A percentile compares a stretch with the other conserved stretches of the same genome.
These are phyloP conservation scores for Trachurus trachurus DNA, from an alignment of 2,797 vertebrate genomes.

Conservation along the genomic window DNA sequence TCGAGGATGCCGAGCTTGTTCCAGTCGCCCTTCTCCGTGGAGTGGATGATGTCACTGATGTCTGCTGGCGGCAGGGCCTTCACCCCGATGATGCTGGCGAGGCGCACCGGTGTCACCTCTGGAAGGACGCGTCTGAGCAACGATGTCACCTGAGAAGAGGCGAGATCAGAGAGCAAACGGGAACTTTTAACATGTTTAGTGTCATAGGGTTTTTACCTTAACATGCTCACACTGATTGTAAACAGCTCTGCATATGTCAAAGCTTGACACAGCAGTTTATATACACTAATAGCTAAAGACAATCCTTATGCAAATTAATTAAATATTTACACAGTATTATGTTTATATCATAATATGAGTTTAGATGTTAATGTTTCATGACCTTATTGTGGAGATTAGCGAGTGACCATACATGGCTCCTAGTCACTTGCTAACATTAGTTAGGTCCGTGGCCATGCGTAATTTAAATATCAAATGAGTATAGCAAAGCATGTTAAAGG, in stretches of 20 bases:
- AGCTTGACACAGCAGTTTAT: neutral
- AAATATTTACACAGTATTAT: no score
- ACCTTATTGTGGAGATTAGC: no score
- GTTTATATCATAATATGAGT: no score
- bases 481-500: neutral
- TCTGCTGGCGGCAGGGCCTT: slow-evolving; percentile 97
- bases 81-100: slow-evolving; percentile 98
- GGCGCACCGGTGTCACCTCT: slow-evolving; percentile 95
- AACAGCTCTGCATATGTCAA: neutral
- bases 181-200: no score
- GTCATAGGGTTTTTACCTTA: neutral
- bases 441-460: neutral
- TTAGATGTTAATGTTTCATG: no score
- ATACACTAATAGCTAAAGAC: neutral
- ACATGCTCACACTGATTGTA: neutral
- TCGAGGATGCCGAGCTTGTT: slow-evolving; percentile 98
- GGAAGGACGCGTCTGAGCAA: slow-evolving; percentile 96
- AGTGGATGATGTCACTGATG: slow-evolving; percentile 99
- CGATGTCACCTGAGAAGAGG: slow-evolving; percentile 91
- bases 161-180: neutral
- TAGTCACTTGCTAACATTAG: no score
- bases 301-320: no score
- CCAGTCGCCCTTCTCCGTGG: slow-evolving; percentile 99
- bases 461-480: neutral
- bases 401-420: no score